These are phyloP conservation scores for Diplosoma virens DNA, from an alignment of 23 tunicate species.

Conservation along the genomic window DNA sequence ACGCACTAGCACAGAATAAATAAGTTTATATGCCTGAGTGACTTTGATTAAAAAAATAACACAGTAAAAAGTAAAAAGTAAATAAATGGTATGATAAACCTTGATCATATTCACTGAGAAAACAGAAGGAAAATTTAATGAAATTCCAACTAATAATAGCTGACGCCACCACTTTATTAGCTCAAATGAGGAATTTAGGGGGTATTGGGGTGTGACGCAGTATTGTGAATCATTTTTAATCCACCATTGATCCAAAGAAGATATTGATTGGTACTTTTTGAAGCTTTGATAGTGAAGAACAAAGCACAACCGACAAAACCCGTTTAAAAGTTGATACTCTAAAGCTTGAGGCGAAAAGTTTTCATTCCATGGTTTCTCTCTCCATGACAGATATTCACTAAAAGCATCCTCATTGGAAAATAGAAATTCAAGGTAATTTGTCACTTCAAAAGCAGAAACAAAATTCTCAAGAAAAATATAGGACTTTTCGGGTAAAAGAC, in stretches of 20 bases:
- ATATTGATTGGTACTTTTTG: neutral
- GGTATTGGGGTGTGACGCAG: slow-evolving; percentile 3
- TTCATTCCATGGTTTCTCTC: neutral
- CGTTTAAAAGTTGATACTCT: neutral
- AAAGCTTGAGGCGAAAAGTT: neutral
- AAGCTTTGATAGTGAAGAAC: neutral
- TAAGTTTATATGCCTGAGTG: too few relatives aligned
- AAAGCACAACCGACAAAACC: slow-evolving; percentile 8
- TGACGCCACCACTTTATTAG: neutral
- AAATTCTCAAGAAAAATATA: slow-evolving; percentile 5
- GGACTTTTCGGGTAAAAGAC: neutral
- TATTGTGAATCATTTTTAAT: neutral
- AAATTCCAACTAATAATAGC: too few relatives aligned
- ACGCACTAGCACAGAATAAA: too few relatives aligned
- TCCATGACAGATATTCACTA: slow-evolving; percentile 9
- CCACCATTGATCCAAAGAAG: slow-evolving; percentile 16
- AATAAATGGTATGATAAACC: too few relatives aligned
- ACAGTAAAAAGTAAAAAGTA: too few relatives aligned
- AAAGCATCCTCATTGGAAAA: neutral
- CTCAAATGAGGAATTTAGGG: neutral
- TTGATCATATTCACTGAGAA: too few relatives aligned
- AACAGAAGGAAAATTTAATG: too few relatives aligned
- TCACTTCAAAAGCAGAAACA: slow-evolving; percentile 8
- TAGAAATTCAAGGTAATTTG: slow-evolving; percentile 13
- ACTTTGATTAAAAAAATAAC: too few relatives aligned